Evolutionary conservation across 2,113 vertebrate species (phyloP).

Genomic region (Lycocorax pyrrhopterus): DNA sequence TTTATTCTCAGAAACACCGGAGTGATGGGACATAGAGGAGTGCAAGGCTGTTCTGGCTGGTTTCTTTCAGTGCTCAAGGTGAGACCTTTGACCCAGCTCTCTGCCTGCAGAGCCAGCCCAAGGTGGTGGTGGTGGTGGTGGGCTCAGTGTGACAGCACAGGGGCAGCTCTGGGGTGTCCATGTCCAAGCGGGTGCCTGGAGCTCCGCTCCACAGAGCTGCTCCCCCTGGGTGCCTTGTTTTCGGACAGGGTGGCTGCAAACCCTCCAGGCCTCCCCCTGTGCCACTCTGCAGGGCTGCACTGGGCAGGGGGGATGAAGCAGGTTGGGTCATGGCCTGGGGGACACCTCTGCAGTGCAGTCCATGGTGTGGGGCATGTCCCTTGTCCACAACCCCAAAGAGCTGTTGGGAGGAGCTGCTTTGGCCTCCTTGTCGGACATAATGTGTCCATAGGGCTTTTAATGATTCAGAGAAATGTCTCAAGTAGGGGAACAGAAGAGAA

Average conservation of each 20-base stretch:
- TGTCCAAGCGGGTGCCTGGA: background rate
- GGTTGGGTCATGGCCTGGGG: background rate
- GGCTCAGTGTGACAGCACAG: background rate
- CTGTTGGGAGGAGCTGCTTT: background rate
- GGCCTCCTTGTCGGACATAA: background rate
- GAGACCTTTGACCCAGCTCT: background rate
- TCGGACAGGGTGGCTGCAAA: rapidly evolving
- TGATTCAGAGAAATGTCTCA: background rate
- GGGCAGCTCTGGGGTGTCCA: background rate
- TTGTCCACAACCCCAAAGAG: background rate
- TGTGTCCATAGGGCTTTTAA: background rate
- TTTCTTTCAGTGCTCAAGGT: background rate
- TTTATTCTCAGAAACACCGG: background rate
- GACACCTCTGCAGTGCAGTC: background rate
- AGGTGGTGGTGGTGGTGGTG: background rate
- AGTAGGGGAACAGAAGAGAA: background rate
- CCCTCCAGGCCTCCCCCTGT: background rate
- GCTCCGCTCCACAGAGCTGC: rapidly evolving
- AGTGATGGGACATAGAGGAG: background rate
- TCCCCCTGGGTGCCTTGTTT: rapidly evolving
- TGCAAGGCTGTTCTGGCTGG: background rate
- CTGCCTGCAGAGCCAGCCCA: background rate
- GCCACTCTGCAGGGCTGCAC: background rate
- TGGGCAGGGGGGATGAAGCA: background rate
- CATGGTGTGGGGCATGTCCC: background rate